Percentiles rank a stretch among this genome's conserved stretches.
Evolutionary conservation across 2,888 invertebrate genomes (phyloP).

Genomic region (Melanostoma mellinum): DNA sequence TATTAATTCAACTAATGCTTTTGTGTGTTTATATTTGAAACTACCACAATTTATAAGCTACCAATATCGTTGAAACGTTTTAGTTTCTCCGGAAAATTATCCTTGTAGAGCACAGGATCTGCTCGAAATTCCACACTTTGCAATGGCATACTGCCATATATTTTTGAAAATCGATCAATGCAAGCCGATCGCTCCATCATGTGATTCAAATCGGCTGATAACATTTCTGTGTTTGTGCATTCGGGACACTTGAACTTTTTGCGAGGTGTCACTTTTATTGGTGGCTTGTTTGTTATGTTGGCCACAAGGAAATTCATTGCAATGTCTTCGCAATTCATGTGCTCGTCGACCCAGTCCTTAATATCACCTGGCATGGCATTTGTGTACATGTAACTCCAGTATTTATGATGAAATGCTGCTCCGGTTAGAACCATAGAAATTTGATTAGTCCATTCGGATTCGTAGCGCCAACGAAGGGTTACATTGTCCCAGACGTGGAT

Average conservation of each 20-base stretch:
- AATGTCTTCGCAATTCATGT: constrained; percentile 99
- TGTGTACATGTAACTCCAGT: constrained; percentile 97
- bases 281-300: constrained; percentile 95
- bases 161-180: constrained; percentile 89
- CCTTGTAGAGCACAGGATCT: constrained; percentile 96
- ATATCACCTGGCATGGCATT: constrained; percentile 93
- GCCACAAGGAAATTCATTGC: constrained; percentile 99
- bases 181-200: constrained; percentile 96
- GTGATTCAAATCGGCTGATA: constrained; percentile 95
- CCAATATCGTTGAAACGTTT: constrained; percentile 95
- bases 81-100: constrained; percentile 91
- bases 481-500: constrained; percentile 96
- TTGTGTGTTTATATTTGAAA: not conserved
- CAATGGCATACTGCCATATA: constrained; percentile 94
- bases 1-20: constrained; percentile 48
- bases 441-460: constrained; percentile 98
- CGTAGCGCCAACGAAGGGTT: constrained; percentile 94
- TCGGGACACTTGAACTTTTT: constrained; percentile 99
- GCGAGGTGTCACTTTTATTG: constrained; percentile 96
- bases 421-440: constrained; percentile 98
- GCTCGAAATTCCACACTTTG: constrained; percentile 95
- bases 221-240: constrained; percentile 95
- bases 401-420: constrained; percentile 98
- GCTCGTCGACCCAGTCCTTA: constrained; percentile 94
- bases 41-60: constrained; percentile 85